Percentiles rank a stretch among this genome's conserved stretches.
Conservation (phyloP, 2,797 vertebrate genomes). For the Myotis pilosus region DNA sequence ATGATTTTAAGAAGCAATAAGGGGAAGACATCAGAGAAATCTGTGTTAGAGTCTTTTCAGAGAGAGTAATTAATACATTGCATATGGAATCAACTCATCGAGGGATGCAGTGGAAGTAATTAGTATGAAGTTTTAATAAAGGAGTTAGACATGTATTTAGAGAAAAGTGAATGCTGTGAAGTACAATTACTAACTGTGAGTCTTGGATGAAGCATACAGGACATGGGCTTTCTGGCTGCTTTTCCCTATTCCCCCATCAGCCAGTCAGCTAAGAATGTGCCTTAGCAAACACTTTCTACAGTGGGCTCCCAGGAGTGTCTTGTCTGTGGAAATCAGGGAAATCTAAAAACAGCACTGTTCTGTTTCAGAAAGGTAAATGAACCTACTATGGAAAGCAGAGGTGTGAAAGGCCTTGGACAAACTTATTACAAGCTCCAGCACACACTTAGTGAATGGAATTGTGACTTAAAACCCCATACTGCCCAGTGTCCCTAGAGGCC, state of each 20-base stretch:
- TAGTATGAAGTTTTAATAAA: slow-evolving; percentile 79
- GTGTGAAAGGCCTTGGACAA: slow-evolving; percentile 86
- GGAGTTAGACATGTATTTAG: slow-evolving; percentile 74
- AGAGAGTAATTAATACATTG: slow-evolving; percentile 78
- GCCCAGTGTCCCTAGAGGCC: slow-evolving; percentile 68
- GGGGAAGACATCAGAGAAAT: slow-evolving; percentile 72
- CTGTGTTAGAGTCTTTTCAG: slow-evolving; percentile 67
- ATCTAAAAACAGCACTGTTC: slow-evolving; percentile 85
- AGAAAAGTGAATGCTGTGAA: slow-evolving; percentile 74
- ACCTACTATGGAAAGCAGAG: slow-evolving; percentile 84
- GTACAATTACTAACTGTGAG: slow-evolving; percentile 76
- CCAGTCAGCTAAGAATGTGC: slow-evolving; percentile 78
- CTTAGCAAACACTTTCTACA: slow-evolving; percentile 75
- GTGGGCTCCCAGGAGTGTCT: slow-evolving; percentile 73
- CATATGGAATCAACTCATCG: slow-evolving; percentile 74
- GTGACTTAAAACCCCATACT: slow-evolving; percentile 82
- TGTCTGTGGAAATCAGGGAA: slow-evolving; percentile 81
- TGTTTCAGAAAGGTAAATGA: slow-evolving; percentile 85
- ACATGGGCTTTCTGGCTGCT: slow-evolving; percentile 64
- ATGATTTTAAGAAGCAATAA: slow-evolving; percentile 74
- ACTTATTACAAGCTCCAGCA: slow-evolving; percentile 85
- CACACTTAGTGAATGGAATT: slow-evolving; percentile 81
- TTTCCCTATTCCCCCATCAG: slow-evolving; percentile 72
- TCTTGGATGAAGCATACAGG: slow-evolving; percentile 60
- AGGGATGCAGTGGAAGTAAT: slow-evolving; percentile 78